Percentiles rank a stretch among this genome's conserved stretches.
Evolutionary conservation across 2,888 invertebrate species (phyloP).

Genomic region (Cheilosia soror): DNA sequence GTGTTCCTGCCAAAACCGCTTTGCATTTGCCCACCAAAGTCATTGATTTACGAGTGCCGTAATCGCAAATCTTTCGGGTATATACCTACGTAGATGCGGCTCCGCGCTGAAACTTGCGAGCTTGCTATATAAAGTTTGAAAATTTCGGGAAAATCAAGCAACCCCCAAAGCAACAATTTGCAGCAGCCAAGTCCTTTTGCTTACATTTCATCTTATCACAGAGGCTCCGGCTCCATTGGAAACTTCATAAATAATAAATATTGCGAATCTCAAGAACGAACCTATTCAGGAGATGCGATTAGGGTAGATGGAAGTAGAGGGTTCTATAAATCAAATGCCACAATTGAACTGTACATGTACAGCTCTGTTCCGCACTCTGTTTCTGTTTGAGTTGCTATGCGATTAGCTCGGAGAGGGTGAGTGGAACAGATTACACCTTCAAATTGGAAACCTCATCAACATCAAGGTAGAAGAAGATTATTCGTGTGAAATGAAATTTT

Average conservation of each 20-base stretch:
- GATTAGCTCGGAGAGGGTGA: neutral
- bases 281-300: conserved; percentile 27
- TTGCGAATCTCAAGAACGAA: conserved; percentile 30
- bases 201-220: conserved; percentile 44
- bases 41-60: conserved; percentile 69
- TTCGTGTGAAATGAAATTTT: conserved; percentile 49
- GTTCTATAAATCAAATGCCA: conserved; percentile 50
- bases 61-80: conserved; percentile 59
- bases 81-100: neutral
- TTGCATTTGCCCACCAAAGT: conserved; percentile 48
- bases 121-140: conserved; percentile 9
- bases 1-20: conserved; percentile 70
- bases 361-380: neutral
- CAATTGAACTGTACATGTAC: conserved; percentile 35
- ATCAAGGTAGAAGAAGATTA: conserved; percentile 43
- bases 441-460: conserved; percentile 28
- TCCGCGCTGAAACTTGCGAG: conserved; percentile 13
- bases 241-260: conserved; percentile 61
- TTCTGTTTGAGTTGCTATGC: conserved; percentile 2
- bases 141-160: neutral
- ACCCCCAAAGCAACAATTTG: conserved; percentile 48
- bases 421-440: conserved; percentile 8
- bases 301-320: conserved; percentile 36
- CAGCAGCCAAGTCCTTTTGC: conserved; percentile 23
- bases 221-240: conserved; percentile 9